Evolutionary conservation across 1,140 invertebrate species (phyloP).

Genomic region (Tenebrio molitor): DNA sequence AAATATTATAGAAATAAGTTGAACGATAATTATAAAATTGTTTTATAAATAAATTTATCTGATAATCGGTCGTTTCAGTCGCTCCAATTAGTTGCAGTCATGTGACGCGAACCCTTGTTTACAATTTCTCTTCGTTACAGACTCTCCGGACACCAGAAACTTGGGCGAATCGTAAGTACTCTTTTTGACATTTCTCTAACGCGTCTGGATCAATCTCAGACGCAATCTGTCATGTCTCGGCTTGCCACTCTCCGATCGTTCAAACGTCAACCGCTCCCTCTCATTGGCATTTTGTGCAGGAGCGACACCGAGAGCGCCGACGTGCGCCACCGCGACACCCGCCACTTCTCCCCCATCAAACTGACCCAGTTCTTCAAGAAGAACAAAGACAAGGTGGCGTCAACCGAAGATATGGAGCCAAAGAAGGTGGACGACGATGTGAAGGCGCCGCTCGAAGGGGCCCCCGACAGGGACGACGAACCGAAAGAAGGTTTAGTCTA

Average conservation of each 20-base stretch:
- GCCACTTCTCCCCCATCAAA: slow-evolving; percentile 51
- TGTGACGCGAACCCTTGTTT: background rate
- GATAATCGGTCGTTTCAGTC: slow-evolving; percentile 22
- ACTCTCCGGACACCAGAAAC: slow-evolving; percentile 48
- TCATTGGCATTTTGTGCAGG: slow-evolving; percentile 57
- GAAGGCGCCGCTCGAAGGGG: slow-evolving; percentile 55
- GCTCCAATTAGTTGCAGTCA: slow-evolving; percentile 24
- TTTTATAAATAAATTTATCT: slow-evolving; percentile 62
- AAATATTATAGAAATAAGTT: slow-evolving; percentile 59
- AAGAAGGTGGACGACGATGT: slow-evolving; percentile 54
- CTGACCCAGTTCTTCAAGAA: slow-evolving; percentile 60
- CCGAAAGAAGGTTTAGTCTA: slow-evolving; percentile 71
- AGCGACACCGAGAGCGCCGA: slow-evolving; percentile 71
- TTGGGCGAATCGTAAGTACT: slow-evolving; percentile 60
- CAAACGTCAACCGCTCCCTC: background rate
- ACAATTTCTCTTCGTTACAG: slow-evolving; percentile 52
- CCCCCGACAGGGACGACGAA: slow-evolving; percentile 54
- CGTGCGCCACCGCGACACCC: slow-evolving; percentile 61
- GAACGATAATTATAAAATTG: slow-evolving; percentile 59
- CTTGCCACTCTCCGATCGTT: background rate
- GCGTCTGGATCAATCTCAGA: background rate
- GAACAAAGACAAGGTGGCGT: slow-evolving; percentile 57
- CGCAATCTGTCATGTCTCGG: background rate
- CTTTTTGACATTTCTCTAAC: background rate
- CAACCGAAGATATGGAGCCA: slow-evolving; percentile 52